phyloP scores from a whole-genome alignment of 2,797 vertebrate species.

The Pagetopsis macropterus region DNA sequence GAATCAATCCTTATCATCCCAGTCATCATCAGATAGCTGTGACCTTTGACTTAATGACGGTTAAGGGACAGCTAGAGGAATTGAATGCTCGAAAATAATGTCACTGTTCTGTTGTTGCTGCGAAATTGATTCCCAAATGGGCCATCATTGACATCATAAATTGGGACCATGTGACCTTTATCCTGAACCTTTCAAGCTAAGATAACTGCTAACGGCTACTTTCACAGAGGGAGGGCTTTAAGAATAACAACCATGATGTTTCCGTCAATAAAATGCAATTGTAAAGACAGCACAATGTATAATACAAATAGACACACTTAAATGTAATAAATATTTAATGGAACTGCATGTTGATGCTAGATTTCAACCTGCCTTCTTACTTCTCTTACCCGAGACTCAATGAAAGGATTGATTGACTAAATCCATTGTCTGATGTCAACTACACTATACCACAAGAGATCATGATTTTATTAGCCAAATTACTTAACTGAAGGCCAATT shows the following conservation, averaged over 20 bases:
- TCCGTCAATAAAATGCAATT: constrained; percentile 9
- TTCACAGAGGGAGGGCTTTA: neutral
- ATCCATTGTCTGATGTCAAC: constrained; percentile 4
- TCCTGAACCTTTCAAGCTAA: constrained; percentile 3
- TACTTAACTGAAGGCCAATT: constrained; percentile 19
- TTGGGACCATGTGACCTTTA: constrained; percentile 23
- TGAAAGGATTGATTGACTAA: constrained; percentile 3
- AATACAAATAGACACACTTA: constrained; percentile 1
- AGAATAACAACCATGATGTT: neutral
- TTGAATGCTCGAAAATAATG: constrained; percentile 4
- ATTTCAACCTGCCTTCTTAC: constrained; percentile 6
- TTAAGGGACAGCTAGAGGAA: constrained; percentile 1
- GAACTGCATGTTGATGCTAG: neutral
- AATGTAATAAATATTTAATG: constrained; percentile 3
- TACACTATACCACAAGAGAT: neutral
- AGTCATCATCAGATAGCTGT: neutral
- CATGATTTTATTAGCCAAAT: constrained; percentile 11
- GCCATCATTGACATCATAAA: neutral
- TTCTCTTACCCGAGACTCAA: neutral
- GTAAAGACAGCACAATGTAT: constrained; percentile 11
- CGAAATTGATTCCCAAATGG: constrained; percentile 13
- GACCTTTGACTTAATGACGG: constrained; percentile 1
- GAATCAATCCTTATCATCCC: neutral
- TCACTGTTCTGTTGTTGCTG: constrained; percentile 4
- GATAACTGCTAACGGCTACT: constrained; percentile 13